phyloP scores from a whole-genome alignment of 2,888 invertebrate species.

The Sinodicranocentrus sp. region DNA sequence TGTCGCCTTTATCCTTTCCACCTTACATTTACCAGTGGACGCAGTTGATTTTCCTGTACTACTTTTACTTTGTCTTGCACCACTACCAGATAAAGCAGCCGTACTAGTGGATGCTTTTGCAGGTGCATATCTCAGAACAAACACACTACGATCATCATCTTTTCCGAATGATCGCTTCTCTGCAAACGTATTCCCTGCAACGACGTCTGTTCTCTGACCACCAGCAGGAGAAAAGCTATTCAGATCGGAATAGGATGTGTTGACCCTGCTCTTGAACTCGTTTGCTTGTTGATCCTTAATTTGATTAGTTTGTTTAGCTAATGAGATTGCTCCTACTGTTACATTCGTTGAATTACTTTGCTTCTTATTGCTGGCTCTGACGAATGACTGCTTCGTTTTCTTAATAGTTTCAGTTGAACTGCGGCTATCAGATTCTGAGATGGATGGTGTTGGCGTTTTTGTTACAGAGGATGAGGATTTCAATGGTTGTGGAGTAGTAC shows the following conservation, averaged over 20 bases:
- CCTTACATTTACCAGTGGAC: neutral
- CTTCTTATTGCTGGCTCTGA: neutral
- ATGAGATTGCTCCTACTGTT: conserved; percentile 48
- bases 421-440: neutral
- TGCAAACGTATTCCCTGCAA: conserved; percentile 26
- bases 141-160: neutral
- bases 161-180: conserved; percentile 29
- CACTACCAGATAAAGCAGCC: neutral
- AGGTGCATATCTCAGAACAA: neutral
- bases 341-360: neutral
- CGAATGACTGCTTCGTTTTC: neutral
- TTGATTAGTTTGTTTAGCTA: conserved; percentile 63
- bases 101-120: neutral
- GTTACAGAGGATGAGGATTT: neutral
- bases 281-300: conserved; percentile 49
- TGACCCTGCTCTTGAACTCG: conserved; percentile 6
- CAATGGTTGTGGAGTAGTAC: neutral
- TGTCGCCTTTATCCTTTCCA: neutral
- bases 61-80: neutral
- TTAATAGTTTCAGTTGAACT: neutral
- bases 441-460: neutral
- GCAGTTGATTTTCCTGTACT: neutral
- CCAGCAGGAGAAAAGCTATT: neutral
- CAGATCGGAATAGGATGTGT: neutral
- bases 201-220: neutral